Evolutionary conservation across 2,888 invertebrate species (phyloP).

Genomic region (Acleris emargana): DNA sequence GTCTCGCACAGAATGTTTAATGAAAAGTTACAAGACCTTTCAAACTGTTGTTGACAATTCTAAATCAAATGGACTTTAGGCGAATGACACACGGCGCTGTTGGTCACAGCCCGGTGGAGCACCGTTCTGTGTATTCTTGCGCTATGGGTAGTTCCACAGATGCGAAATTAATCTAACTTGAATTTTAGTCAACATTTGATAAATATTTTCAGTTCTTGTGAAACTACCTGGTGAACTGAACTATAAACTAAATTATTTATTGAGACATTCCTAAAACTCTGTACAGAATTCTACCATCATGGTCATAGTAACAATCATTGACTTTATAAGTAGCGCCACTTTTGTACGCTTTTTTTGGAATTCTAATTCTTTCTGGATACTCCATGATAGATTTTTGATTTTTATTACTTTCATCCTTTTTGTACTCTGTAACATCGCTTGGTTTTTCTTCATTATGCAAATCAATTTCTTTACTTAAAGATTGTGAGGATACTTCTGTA

Average conservation of each 20-base stretch:
- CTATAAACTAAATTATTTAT: constrained; percentile 37
- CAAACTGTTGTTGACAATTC: no score
- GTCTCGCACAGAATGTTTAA: no score
- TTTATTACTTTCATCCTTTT: constrained; percentile 46
- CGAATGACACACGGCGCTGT: no score
- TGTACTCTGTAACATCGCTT: constrained; percentile 49
- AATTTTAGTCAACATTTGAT: no score
- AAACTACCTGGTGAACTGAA: no score
- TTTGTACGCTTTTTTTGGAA: constrained; percentile 86
- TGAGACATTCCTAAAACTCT: constrained; percentile 88
- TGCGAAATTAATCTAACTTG: no score
- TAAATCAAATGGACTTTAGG: no score
- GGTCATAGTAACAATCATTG: constrained; percentile 91
- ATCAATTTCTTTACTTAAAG: constrained; percentile 54
- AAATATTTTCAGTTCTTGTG: no score
- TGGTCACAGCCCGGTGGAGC: no score
- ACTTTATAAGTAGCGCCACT: constrained; percentile 88
- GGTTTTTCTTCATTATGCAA: constrained; percentile 45
- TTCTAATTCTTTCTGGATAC: constrained; percentile 86
- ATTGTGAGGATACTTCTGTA: constrained; percentile 44
- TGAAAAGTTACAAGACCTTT: no score
- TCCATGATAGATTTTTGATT: constrained; percentile 51
- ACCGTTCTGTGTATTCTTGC: no score
- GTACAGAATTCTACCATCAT: constrained; percentile 91
- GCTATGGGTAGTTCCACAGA: no score